Conservation (phyloP, 37 sponge, comb jelly and placozoan species). For the Beroe ovata region DNA sequence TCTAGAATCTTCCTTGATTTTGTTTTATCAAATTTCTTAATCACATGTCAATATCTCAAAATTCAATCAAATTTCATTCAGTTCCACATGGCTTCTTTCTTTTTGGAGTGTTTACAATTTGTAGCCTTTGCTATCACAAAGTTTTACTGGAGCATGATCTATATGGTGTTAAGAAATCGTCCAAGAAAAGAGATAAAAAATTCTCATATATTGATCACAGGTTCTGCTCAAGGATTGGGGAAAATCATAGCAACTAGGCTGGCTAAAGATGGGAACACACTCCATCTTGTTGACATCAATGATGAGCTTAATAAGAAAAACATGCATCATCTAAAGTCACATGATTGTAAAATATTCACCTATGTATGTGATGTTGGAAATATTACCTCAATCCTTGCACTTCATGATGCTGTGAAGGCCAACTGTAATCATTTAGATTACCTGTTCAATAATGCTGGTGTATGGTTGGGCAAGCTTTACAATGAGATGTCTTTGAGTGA, state of each 20-base stretch:
- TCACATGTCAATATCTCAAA: not conserved
- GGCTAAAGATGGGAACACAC: slow-evolving; percentile 27
- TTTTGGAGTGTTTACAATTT: not conserved
- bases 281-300: slow-evolving; percentile 53
- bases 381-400: not conserved
- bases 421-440: slow-evolving; percentile 19
- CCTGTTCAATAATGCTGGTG: slow-evolving; percentile 53
- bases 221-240: slow-evolving; percentile 36
- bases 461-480: slow-evolving; percentile 7
- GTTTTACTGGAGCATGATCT: not conserved
- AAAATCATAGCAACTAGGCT: not conserved
- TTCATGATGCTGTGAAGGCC: not conserved
- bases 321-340: not conserved
- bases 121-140: not conserved
- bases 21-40: no score
- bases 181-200: slow-evolving; percentile 54
- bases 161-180: slow-evolving; percentile 8
- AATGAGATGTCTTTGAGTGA: not conserved
- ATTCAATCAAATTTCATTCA: not conserved
- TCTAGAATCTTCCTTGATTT: not conserved
- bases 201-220: slow-evolving; percentile 54
- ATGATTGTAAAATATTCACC: slow-evolving; percentile 4
- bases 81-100: not conserved
- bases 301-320: not conserved
- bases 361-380: slow-evolving; percentile 21